A percentile compares a stretch with the other conserved stretches of the same genome.
Evolutionary conservation across 2,113 vertebrate species (phyloP).

Genomic region (Calonectris borealis): DNA sequence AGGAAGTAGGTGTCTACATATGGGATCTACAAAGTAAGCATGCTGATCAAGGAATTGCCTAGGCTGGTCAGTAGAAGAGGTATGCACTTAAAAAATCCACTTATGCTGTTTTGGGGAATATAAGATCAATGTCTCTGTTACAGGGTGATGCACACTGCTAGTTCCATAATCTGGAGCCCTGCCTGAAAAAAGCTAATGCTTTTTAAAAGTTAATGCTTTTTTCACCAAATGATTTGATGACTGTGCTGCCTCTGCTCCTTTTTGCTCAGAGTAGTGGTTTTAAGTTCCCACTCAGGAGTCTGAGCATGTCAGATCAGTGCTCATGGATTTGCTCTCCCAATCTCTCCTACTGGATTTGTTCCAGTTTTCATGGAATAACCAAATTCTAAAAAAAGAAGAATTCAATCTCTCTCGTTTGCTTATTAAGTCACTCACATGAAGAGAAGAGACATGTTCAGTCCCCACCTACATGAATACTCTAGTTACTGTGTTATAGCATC

Average conservation of each 20-base stretch:
- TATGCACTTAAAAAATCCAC: background rate
- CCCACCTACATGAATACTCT: background rate
- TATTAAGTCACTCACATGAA: background rate
- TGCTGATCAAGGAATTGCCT: background rate
- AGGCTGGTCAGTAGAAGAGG: background rate
- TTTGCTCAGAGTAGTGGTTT: background rate
- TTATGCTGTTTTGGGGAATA: background rate
- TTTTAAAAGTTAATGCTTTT: background rate
- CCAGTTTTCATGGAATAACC: background rate
- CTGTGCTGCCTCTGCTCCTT: background rate
- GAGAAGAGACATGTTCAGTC: background rate
- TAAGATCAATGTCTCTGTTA: background rate
- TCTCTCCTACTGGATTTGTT: background rate
- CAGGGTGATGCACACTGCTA: background rate
- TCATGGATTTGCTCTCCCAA: background rate
- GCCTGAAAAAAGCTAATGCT: background rate
- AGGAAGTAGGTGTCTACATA: background rate
- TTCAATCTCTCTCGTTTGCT: background rate
- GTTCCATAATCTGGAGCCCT: background rate
- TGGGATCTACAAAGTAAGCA: background rate
- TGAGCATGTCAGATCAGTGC: background rate
- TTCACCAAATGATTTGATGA: background rate
- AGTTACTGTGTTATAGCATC: background rate
- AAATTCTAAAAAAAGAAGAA: background rate
- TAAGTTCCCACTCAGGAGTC: background rate